Base-by-base conservation (phyloP, 2,888 invertebrate species). In the Antitype chi region DNA sequence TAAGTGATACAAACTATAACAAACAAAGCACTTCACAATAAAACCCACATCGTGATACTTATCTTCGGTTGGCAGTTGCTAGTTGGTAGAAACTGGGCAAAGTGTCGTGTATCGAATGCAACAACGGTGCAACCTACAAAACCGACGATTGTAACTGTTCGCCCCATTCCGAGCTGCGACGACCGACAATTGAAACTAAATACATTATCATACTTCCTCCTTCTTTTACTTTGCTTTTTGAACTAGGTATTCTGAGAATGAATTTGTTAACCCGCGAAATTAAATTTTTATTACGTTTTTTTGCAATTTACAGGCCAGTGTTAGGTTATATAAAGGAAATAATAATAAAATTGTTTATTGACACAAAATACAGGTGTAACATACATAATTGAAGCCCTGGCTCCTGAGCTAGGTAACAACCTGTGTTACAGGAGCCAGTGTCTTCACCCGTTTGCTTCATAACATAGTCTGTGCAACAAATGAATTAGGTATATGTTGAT, bases 81-180 rank as follows among this genome's bases (percentile, higher is more conserved):
- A 25, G 60, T 15, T 28, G 57, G 28, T 20, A 38, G 63, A 76
- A 60, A 70, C 60, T 67, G 43, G 25, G 43, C 66, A 28, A 28
- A 73, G 75, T 79, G 86, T 82, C 86, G 88, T 89, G 87, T 76
- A 63, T 82, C 87, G 79, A 77, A 85, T 80, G 82, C 85, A 85
- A 67, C 87, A 89, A 90, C 91, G 90, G 90, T 87, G 88, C 89
- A 91, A 89, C 91, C 90, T 91, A 91, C 90, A 89, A 91, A 89
- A 81, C 87, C 81, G 86, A 82, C 81, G 81, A 84, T 84, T 80
- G 86, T 91, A 91, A 91, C 92, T 91, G 92, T 91, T 79, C 77
- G 80, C 69, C 32, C 71, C 85, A 80, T 64, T 77, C 23, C 32
- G 57, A 52, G 74, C 63, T 49, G 77, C 57, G 9, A n/a, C 75